Conservation (phyloP, 2,797 vertebrate species). For the Dromococcyx pavoninus region DNA sequence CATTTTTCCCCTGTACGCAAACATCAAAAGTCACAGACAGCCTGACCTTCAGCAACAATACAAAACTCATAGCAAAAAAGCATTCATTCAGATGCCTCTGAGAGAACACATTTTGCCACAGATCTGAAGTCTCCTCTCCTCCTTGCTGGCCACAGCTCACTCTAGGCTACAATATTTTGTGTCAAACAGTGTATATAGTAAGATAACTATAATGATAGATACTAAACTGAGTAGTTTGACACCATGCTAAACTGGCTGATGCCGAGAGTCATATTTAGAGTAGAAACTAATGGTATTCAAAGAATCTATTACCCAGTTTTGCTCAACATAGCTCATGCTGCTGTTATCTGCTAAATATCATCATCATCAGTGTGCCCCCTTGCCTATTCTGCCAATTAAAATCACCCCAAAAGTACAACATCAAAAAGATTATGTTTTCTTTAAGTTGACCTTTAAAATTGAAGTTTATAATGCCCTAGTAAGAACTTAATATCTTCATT, state of each 20-base stretch:
- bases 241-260: neutral
- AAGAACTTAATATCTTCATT: conserved; percentile 51
- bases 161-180: neutral
- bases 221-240: neutral
- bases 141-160: neutral
- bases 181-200: neutral
- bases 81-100: neutral
- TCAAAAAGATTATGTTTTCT: conserved; percentile 31
- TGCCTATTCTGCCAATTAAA: neutral
- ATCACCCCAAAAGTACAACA: conserved; percentile 16
- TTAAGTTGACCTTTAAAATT: conserved; percentile 55
- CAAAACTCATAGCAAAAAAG: neutral
- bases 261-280: neutral
- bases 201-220: neutral
- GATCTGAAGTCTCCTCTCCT: conserved; percentile 2
- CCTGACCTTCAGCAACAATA: neutral
- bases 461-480: conserved; percentile 38
- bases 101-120: neutral
- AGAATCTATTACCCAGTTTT: neutral
- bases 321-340: neutral
- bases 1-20: neutral
- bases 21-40: neutral
- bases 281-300: neutral
- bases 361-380: neutral
- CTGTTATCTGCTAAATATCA: neutral